Base-by-base conservation (phyloP, 2,113 vertebrate genomes). In the Myotis yumanensis region DNA sequence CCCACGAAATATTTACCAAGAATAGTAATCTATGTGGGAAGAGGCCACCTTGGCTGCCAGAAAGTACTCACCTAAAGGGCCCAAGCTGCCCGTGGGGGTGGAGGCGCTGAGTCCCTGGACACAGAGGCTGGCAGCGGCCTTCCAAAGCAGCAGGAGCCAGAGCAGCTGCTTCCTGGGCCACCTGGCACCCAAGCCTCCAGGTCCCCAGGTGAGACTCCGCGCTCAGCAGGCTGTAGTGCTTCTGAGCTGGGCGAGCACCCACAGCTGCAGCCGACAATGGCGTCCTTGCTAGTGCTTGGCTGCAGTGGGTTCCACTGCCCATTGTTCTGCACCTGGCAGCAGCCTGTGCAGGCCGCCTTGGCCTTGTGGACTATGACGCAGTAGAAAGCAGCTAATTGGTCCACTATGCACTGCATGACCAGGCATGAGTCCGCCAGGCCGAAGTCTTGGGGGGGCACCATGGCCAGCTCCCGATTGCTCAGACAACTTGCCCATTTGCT, bases 221-320 rank as follows among this genome's bases (percentile, higher is more conserved):
- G 99, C 4, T 99, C 99, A 99, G 99, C 97, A 98, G 99, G 64
- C 99, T 99, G 98, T 98, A 37, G 98, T 99, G 8, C 96, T 99
- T 98, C 99, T 3, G 98, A 99, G 86, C 97, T 99, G 28, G 99
- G 99, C 4, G 98, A 99, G 43, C 83, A 98, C 97, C 99, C 99
- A 6, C 99, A 99, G 98, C 97, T 99, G 57, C 98, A 97, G 8
- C 96, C 99, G 40, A 98, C 98, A 51, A 97, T 95, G 86, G 98
- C 95, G 17, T 98, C 99, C 9, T 99, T 99, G 95, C 97, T 99
- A 62, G 88, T 99, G 83, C 98, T 99, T 95, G 99, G 99, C 88
- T 99, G 99, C 97, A 99, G 99, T 93, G 99, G 99, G 48, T 97
- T 99, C 11, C 99, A 99, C 68, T 99, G 99, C 64, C 99, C 99